Evolutionary conservation across 2,888 invertebrate species (phyloP).

Genomic region (Apotomis turbidana): DNA sequence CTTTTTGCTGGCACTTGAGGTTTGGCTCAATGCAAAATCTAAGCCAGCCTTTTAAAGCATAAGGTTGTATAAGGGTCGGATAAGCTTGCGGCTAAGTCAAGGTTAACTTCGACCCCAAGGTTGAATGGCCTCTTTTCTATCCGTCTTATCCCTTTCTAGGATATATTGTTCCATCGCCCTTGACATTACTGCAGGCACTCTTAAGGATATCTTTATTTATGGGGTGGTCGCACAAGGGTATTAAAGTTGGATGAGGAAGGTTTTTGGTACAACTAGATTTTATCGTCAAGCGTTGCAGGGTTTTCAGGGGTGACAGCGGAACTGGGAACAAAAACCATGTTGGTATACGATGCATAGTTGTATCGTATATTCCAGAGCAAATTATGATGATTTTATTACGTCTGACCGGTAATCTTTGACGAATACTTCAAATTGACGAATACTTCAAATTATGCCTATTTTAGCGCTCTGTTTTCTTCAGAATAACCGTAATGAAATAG

Average conservation of each 20-base stretch:
- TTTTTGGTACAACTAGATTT: slow-evolving; percentile 13
- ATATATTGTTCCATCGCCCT: slow-evolving; percentile 23
- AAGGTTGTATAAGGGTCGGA: neutral
- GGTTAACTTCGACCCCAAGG: slow-evolving; percentile 13
- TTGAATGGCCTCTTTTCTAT: slow-evolving; percentile 9
- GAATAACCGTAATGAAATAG: too few species aligned
- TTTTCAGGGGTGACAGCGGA: neutral
- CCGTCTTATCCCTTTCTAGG: slow-evolving; percentile 17
- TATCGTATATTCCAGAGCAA: too few species aligned
- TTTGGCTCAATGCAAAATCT: neutral
- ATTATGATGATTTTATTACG: too few species aligned
- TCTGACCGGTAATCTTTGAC: too few species aligned
- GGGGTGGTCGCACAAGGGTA: slow-evolving; percentile 16
- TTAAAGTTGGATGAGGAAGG: slow-evolving; percentile 20
- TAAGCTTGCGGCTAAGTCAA: slow-evolving; percentile 7
- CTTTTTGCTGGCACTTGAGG: neutral
- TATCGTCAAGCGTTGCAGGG: slow-evolving; percentile 5
- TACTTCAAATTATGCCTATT: too few species aligned
- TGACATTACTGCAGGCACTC: slow-evolving; percentile 20
- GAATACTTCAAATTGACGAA: too few species aligned
- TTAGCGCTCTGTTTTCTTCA: too few species aligned
- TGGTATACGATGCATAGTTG: too few species aligned
- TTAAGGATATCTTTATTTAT: slow-evolving; percentile 30
- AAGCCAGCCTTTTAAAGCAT: neutral
- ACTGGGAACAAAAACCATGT: too few species aligned